Percentiles rank a stretch among this genome's conserved stretches.
Evolutionary conservation across 2,113 vertebrate species (phyloP).

Genomic region (Poeciliopsis retropinna): DNA sequence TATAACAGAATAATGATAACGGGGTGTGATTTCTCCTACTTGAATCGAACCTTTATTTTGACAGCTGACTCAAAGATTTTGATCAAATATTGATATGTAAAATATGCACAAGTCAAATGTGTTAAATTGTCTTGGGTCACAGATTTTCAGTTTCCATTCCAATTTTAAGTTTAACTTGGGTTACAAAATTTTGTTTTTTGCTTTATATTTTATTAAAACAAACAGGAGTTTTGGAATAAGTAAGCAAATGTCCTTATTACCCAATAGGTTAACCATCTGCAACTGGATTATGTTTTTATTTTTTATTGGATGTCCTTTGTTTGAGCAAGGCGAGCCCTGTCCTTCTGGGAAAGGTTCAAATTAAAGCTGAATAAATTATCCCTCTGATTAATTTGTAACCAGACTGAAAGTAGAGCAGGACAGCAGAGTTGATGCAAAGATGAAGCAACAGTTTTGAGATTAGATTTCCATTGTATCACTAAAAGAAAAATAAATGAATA

Average conservation of each 20-base stretch:
- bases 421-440: not conserved
- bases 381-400: not conserved
- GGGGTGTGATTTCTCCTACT: not conserved
- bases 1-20: conserved; percentile 8
- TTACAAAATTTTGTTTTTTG: too few species aligned
- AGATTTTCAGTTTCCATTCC: too few species aligned
- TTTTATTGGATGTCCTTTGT: not conserved
- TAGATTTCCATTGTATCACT: too few species aligned
- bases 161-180: not conserved
- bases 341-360: not conserved
- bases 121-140: too few species aligned
- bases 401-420: not conserved
- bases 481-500: too few species aligned
- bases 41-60: not conserved
- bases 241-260: not conserved
- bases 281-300: not conserved
- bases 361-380: not conserved
- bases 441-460: not conserved
- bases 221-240: not conserved
- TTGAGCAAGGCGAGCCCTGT: too few species aligned
- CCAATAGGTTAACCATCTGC: too few species aligned
- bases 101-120: too few species aligned
- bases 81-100: conserved; percentile 9
- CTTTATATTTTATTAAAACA: not conserved
- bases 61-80: not conserved